Base-by-base conservation (phyloP, 1,140 invertebrate genomes). In the Arctopsyche grandis region DNA sequence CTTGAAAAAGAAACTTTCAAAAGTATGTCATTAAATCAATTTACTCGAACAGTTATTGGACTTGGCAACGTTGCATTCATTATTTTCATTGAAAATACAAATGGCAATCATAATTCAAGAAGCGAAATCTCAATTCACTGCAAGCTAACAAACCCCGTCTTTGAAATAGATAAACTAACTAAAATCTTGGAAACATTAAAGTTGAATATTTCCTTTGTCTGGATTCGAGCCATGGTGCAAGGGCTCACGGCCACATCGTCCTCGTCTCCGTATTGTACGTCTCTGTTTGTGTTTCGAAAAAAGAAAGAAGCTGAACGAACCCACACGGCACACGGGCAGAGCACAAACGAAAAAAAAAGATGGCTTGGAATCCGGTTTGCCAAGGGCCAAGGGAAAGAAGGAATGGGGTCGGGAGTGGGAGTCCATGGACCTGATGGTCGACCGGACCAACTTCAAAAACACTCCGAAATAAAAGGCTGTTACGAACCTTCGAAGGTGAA, bases 361-460 rank as follows among this genome's bases (percentile, higher is more conserved):
- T 43, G 63, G 77, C 77, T 46, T 75, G 80, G 78, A 81, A 81
- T 81, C 80, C 80, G 80, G 80, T 81, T 81, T 81, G 78, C 60
- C 66, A 78, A 66, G 80, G 73, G 77, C 70, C 74, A 75, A 75
- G 78, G 78, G 76, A 77, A 58, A 69, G 60, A 69, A 58, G 76
- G 69, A 60, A 38, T 71, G 44, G 48, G 77, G 58, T 77, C 48
- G 52, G 76, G 77, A 78, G 69, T 71, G 52, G 66, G 46, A 78
- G 77, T 22, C 44, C 16, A 66, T 19, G 75, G 69, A 71, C 69
- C 69, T 5, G 16, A 43, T 63, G 75, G 22, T 19, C 21, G 26
- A 44, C 38, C 26, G 69, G 16, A 21, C 38, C 26, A 43, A 19
- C 38, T n/a, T 58, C 52, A 21, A n/a, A 19, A 71, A 16, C 29